Evolutionary conservation across 2,797 vertebrate species (phyloP).

Genomic region (Busarellus nigricollis): DNA sequence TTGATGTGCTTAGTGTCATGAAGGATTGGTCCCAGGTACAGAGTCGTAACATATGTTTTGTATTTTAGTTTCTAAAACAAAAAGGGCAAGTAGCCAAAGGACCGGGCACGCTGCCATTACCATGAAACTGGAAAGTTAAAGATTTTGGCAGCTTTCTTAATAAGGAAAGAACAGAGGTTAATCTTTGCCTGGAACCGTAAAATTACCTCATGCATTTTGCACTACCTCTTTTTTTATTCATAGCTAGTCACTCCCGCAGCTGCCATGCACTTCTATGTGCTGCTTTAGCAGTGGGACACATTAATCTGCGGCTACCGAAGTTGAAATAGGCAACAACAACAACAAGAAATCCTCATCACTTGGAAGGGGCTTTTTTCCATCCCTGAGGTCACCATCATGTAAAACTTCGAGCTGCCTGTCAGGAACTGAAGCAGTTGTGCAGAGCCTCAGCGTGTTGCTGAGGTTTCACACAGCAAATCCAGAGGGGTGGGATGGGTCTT

Average conservation of each 20-base stretch:
- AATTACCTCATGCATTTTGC: conserved; percentile 37
- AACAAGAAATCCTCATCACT: background rate
- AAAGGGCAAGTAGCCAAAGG: conserved; percentile 23
- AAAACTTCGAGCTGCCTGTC: background rate
- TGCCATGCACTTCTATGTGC: background rate
- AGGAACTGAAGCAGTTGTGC: background rate
- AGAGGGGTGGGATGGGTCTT: background rate
- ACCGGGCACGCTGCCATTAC: background rate
- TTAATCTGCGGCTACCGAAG: background rate
- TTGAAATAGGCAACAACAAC: background rate
- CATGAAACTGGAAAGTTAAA: conserved; percentile 5
- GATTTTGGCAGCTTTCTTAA: conserved; percentile 20
- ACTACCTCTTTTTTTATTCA: conserved; percentile 6
- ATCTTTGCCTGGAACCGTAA: conserved; percentile 26
- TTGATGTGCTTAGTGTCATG: background rate
- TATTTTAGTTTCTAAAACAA: conserved; percentile 32
- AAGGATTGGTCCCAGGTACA: background rate
- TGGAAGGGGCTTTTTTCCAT: background rate
- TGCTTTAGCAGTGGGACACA: background rate
- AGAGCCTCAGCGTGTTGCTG: fast-evolving
- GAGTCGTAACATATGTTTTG: background rate
- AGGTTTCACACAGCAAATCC: background rate
- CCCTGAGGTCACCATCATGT: background rate
- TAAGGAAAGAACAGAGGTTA: conserved; percentile 16
- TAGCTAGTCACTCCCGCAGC: background rate